phyloP scores from a whole-genome alignment of 2,113 vertebrate species.

The Acinonyx jubatus region DNA sequence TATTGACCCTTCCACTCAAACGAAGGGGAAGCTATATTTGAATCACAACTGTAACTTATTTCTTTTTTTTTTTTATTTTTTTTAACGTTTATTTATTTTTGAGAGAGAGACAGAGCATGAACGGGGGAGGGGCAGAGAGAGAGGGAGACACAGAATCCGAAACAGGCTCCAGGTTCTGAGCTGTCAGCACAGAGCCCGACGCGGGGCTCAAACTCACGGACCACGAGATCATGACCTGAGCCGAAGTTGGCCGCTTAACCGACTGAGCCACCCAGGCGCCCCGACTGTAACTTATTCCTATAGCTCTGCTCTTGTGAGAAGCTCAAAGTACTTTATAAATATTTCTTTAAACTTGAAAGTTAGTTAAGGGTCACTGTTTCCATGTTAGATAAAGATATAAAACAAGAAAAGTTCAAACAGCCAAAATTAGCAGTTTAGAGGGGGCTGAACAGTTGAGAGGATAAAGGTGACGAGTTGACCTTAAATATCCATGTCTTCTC shows the following conservation, averaged over 20 bases:
- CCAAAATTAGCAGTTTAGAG: not conserved
- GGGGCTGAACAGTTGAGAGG: not conserved
- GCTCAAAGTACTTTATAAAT: conserved; percentile 53
- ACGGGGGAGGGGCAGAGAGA: too few relatives aligned
- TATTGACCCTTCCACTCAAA: conserved; percentile 38
- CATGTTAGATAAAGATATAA: conserved; percentile 2
- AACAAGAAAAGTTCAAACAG: not conserved
- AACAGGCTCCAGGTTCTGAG: too few relatives aligned
- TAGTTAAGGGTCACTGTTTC: conserved; percentile 26
- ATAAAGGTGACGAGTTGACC: not conserved
- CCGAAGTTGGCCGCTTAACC: too few relatives aligned
- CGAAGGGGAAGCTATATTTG: not conserved
- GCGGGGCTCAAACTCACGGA: too few relatives aligned
- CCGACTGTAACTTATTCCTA: conserved; percentile 23
- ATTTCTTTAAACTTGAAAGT: conserved; percentile 45
- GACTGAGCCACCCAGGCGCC: too few relatives aligned
- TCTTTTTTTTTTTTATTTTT: not conserved
- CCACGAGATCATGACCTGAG: too few relatives aligned
- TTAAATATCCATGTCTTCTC: not conserved
- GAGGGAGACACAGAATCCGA: too few relatives aligned
- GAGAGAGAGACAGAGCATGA: too few relatives aligned
- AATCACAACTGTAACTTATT: conserved; percentile 31
- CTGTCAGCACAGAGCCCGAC: too few relatives aligned
- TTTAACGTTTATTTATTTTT: too few relatives aligned
- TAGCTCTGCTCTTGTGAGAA: not conserved